These are phyloP conservation scores for Oppia nitens DNA, from an alignment of 1,140 invertebrate species.

Conservation along the genomic window DNA sequence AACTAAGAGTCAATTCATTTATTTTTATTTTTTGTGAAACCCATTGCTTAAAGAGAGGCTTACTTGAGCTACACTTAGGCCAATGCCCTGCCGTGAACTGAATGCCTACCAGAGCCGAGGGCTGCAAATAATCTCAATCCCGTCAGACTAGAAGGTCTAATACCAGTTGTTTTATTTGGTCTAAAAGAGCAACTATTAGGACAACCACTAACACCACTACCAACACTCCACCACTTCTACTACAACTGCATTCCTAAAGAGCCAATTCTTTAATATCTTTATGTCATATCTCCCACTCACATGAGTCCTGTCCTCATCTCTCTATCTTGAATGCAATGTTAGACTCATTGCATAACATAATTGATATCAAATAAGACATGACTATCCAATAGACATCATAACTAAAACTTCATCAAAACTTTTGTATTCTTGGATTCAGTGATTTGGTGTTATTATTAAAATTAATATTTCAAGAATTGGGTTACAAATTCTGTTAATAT, in stretches of 20 bases:
- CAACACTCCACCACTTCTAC: too few relatives aligned
- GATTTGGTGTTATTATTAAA: too few relatives aligned
- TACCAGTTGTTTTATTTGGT: not conserved
- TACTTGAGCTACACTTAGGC: not conserved
- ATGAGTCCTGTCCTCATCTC: not conserved
- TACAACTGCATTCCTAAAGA: not conserved
- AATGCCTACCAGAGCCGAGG: not conserved
- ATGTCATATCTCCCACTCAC: not conserved
- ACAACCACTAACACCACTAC: not conserved
- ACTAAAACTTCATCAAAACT: too few relatives aligned
- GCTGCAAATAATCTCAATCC: too few relatives aligned
- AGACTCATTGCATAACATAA: too few relatives aligned
- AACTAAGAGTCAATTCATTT: not conserved
- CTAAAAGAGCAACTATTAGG: not conserved
- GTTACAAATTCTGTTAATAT: too few relatives aligned
- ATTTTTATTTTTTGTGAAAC: not conserved
- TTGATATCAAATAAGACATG: too few relatives aligned
- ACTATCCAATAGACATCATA: too few relatives aligned
- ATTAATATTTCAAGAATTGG: too few relatives aligned
- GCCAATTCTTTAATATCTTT: not conserved
- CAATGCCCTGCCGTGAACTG: not conserved
- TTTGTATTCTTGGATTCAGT: too few relatives aligned
- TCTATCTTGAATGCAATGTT: too few relatives aligned
- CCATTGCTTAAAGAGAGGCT: not conserved
- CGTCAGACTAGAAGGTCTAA: not conserved